Percentiles rank a stretch among this genome's conserved stretches.
These are phyloP conservation scores for Sebastolobus altivelis DNA, from an alignment of 2,797 vertebrate genomes.

Conservation along the genomic window DNA sequence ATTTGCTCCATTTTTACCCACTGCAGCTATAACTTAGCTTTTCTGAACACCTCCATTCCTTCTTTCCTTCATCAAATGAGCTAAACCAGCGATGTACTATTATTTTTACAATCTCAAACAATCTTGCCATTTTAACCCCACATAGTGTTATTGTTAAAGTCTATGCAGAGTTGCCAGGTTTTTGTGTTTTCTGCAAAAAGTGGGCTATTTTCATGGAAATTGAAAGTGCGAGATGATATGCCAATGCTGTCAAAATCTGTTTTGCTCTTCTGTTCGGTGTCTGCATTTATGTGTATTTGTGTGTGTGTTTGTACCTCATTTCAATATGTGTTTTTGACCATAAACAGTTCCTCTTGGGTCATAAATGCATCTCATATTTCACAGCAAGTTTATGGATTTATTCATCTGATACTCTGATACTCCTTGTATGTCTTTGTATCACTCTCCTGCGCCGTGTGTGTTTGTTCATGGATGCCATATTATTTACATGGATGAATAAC, in stretches of 20 bases:
- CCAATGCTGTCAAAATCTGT: neutral
- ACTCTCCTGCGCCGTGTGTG: conserved; percentile 24
- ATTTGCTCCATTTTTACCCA: no score
- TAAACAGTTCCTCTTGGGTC: conserved; percentile 34
- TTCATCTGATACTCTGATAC: conserved; percentile 52
- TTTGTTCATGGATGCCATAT: conserved; percentile 53
- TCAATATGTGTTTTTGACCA: conserved; percentile 35
- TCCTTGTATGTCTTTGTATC: conserved; percentile 30
- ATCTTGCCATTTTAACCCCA: neutral
- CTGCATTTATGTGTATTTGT: neutral
- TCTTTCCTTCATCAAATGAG: neutral
- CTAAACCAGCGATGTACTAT: neutral
- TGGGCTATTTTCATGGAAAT: neutral
- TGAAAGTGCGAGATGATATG: neutral
- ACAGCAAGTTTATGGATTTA: conserved; percentile 59
- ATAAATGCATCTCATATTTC: conserved; percentile 44
- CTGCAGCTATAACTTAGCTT: neutral
- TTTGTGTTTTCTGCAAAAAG: neutral
- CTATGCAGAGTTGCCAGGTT: neutral
- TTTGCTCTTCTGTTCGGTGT: neutral
- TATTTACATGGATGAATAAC: conserved; percentile 69
- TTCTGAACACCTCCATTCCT: neutral
- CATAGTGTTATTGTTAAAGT: neutral
- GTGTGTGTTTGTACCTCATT: neutral
- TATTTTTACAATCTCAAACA: neutral